These are phyloP conservation scores for Ptychadena robeensis DNA, from an alignment of 2,797 vertebrate genomes.

Conservation along the genomic window DNA sequence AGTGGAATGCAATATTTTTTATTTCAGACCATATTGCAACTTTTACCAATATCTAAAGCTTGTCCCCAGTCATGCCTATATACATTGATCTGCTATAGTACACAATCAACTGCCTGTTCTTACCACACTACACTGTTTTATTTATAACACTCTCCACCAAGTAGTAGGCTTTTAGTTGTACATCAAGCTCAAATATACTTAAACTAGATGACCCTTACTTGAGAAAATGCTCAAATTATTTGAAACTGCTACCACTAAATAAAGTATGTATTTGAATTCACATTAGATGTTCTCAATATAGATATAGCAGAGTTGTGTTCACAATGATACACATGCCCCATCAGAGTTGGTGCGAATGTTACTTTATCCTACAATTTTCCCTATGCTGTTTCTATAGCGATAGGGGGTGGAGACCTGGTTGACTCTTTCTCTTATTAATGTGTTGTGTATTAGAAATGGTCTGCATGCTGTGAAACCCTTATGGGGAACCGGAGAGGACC, in stretches of 20 bases:
- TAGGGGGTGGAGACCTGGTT: conserved; percentile 87
- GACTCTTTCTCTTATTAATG: conserved; percentile 97
- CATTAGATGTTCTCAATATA: conserved; percentile 42
- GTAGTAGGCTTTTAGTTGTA: too few species aligned
- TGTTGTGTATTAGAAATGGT: conserved; percentile 95
- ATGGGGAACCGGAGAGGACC: conserved; percentile 95
- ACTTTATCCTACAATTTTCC: conserved; percentile 92
- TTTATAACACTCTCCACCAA: too few species aligned
- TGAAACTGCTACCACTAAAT: not conserved
- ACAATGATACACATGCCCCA: conserved; percentile 68
- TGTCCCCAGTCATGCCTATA: too few species aligned
- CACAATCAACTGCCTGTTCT: too few species aligned
- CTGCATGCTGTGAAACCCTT: conserved; percentile 97
- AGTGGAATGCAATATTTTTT: too few species aligned
- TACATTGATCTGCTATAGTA: too few species aligned
- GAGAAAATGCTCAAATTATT: not conserved
- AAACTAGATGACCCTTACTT: not conserved
- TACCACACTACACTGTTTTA: too few species aligned
- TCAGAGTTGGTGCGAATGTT: conserved; percentile 83
- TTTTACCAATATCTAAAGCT: too few species aligned
- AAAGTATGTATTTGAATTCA: not conserved
- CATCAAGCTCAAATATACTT: not conserved
- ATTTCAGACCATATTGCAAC: too few species aligned
- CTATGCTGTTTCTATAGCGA: conserved; percentile 96
- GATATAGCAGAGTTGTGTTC: conserved; percentile 61